Evolutionary conservation across 2,888 invertebrate genomes (phyloP), one percentile per base, ranked within the genome.

Genomic region (Diarsia brunnea): DNA sequence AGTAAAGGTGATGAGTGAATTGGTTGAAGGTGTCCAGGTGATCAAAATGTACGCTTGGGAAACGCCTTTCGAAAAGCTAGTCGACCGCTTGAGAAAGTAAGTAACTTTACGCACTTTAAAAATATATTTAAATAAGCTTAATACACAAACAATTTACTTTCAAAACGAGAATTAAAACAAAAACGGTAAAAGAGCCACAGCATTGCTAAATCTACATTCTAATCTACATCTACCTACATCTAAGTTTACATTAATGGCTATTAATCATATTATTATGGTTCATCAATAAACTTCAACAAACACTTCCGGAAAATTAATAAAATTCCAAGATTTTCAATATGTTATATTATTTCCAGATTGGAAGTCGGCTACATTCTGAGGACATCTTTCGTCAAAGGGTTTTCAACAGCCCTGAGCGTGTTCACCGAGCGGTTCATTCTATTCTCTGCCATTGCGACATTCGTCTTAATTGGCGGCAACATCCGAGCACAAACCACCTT

Each of bases 31-130:
- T 0, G 98, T 98, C 87, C 97, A 98, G 87, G 98, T 98, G 0
- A 98, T 98, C 88, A 98, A 98, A 95, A 98, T 98, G 98, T 98
- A 98, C 89, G 98, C 98, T 5, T 98, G 98, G 97, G 98, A 98
- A 90, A 97, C 97, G 81, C 98, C 98, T 0, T 98, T 98, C 87
- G 97, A 97, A 71, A 96, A 97, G 76, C 93, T 98, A 0, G 97
- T 98, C 2, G 97, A 97, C 64, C 92, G 96, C 60, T 96, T 98
- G 10, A 95, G 98, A 92, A 97, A 97, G 98, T 98, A 95, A 92
- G 95, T 93, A 43, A 8, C 3, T 43, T 43, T n/a, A 49, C 16
- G 16, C 16, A 27, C 11, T 66, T 27, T 11, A 27, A 45, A 27
- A 38, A 38, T 19, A 24, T 4, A 21, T 43, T 43, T 21, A 10